Evolutionary conservation across 2,888 invertebrate species (phyloP).

Genomic region (Galerucella calmariensis): DNA sequence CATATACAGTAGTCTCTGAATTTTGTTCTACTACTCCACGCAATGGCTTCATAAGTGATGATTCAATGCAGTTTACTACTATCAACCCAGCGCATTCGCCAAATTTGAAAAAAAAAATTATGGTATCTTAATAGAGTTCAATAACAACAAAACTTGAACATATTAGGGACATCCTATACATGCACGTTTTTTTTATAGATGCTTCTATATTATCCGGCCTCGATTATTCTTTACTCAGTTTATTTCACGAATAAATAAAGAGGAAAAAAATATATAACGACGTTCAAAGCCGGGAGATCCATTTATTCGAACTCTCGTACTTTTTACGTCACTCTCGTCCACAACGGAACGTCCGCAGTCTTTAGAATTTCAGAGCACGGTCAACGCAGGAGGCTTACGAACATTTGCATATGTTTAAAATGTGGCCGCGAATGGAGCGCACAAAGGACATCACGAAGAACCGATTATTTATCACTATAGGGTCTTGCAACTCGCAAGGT

Average conservation of each 20-base stretch:
- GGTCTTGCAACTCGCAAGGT: constrained; percentile 16
- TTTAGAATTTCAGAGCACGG: constrained; percentile 64
- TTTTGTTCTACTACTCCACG: too few species aligned
- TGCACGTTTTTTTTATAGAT: neutral
- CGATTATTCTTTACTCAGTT: neutral
- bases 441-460: constrained; percentile 63
- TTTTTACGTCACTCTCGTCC: constrained; percentile 25
- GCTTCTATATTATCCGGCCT: neutral
- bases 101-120: neutral
- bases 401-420: constrained; percentile 66
- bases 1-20: too few species aligned
- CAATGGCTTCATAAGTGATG: too few species aligned
- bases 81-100: neutral
- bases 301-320: constrained; percentile 21
- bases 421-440: constrained; percentile 62
- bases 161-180: neutral
- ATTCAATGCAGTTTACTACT: too few species aligned
- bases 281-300: constrained; percentile 11
- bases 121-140: too few species aligned
- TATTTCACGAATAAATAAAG: neutral
- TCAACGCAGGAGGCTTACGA: constrained; percentile 60
- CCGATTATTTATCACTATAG: constrained; percentile 63
- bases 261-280: neutral
- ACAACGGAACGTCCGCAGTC: constrained; percentile 48
- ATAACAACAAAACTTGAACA: too few species aligned